Evolutionary conservation across 2,797 vertebrate genomes (phyloP), one percentile per base, ranked within the genome.

Genomic region (Spinibarbus caldwelli): DNA sequence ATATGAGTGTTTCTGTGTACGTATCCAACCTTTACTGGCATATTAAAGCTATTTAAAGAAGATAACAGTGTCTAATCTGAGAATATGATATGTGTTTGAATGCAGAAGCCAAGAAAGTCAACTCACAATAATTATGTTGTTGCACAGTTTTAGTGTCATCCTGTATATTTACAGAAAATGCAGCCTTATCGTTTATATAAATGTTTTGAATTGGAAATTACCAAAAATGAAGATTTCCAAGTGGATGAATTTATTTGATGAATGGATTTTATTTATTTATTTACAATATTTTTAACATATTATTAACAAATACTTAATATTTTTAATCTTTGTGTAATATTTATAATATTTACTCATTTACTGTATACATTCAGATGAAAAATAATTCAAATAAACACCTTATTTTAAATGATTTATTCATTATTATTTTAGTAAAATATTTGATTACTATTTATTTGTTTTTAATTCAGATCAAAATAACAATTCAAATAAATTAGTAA

Each of bases 51-150:
- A 68, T 78, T 78, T 86, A 76, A 92, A 91, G 87, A 80, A 29
- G 78, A 87, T 91, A 91, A 94, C 87, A 80, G 91, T 86, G 90
- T 87, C 84, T 85, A 26, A 82, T 83, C 86, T 88, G 86, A 92
- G 90, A 92, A 89, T 88, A 92, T 88, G 90, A 92, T 93, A 90
- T 88, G 68, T 80, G 21, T 77, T 78, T 59, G 47, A 54, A 62
- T 43, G 72, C 36, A 66, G 38, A 41, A 62, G 59, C 49, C 15
- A 54, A 77, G 34, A 77, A 45, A 45, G 67, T 59, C 59, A 57
- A 31, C 70, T 49, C 15, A 49, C 5, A 17, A 49, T 49, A 49
- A 49, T 49, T 17, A 47, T 17, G 47, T 49, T 19, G 15, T 49
- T 49, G 47, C 47, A 17, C 15, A 17, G 47, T 49, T 49, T 49